Evolutionary conservation across 2,888 invertebrate species (phyloP).

Genomic region (Caenorhabditis sp.): DNA sequence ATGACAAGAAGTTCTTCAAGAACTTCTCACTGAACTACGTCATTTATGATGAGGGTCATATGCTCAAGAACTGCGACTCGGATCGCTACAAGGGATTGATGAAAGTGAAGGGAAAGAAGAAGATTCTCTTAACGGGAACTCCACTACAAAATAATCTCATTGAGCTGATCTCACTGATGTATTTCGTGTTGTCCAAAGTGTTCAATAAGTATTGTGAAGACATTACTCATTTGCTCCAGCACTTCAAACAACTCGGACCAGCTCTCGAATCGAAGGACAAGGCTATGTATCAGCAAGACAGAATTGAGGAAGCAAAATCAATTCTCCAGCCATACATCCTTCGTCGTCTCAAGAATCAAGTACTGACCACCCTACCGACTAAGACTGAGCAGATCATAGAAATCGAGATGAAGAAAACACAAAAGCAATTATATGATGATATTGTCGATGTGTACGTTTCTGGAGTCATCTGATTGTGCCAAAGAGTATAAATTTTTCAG

Average conservation of each 20-base stretch:
- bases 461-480: not conserved
- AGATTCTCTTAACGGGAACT: constrained; percentile 94
- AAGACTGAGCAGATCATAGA: constrained; percentile 89
- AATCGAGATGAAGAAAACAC: constrained; percentile 88
- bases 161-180: constrained; percentile 93
- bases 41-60: constrained; percentile 94
- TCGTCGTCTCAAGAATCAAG: constrained; percentile 89
- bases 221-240: constrained; percentile 75
- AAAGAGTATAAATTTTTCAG: constrained; percentile 32
- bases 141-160: constrained; percentile 96
- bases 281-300: constrained; percentile 92
- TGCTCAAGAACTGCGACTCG: constrained; percentile 98
- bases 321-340: constrained; percentile 97
- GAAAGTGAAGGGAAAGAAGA: constrained; percentile 87
- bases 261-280: constrained; percentile 85
- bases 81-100: constrained; percentile 86
- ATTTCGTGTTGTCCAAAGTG: constrained; percentile 94
- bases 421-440: constrained; percentile 88
- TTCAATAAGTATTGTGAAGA: constrained; percentile 78
- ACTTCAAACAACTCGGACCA: constrained; percentile 77
- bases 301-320: constrained; percentile 93
- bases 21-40: constrained; percentile 90
- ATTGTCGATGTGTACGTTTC: constrained; percentile 66
- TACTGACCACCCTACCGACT: constrained; percentile 88
- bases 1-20: constrained; percentile 93